Percentiles rank a stretch among this genome's conserved stretches.
These are phyloP conservation scores for Bathynomus jamesi DNA, from an alignment of 1,140 invertebrate species.

Conservation along the genomic window DNA sequence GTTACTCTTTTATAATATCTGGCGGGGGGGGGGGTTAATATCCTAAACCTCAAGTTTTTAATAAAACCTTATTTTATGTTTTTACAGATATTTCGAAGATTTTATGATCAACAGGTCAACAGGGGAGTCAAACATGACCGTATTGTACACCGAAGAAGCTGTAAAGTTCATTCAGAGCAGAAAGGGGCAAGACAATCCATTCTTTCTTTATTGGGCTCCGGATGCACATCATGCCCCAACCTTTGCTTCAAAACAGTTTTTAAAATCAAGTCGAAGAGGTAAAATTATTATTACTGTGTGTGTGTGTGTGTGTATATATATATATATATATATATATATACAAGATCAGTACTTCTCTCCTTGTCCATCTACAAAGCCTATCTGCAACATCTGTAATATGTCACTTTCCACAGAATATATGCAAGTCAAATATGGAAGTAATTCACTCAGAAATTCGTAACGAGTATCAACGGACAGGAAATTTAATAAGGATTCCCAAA, in stretches of 20 bases:
- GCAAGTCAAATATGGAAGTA: too few species aligned
- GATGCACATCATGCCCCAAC: slow-evolving; percentile 5
- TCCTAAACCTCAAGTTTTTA: too few species aligned
- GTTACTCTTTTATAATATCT: too few species aligned
- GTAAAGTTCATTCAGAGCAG: slow-evolving; percentile 42
- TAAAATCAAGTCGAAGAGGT: slow-evolving; percentile 2
- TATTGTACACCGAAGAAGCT: slow-evolving; percentile 45
- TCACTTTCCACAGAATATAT: too few species aligned
- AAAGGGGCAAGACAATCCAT: slow-evolving; percentile 15
- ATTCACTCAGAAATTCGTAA: too few species aligned
- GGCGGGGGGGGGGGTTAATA: too few species aligned
- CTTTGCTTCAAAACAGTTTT: slow-evolving; percentile 3
- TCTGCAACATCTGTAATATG: too few species aligned
- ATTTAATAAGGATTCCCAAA: too few species aligned
- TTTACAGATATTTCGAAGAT: slow-evolving; percentile 46
- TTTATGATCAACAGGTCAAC: slow-evolving; percentile 42
- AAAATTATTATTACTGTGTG: too few species aligned
- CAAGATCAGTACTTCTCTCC: too few species aligned
- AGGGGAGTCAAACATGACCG: slow-evolving; percentile 46
- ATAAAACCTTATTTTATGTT: not conserved
- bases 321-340: not conserved
- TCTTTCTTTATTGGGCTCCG: slow-evolving; percentile 5
- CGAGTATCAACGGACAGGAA: too few species aligned
- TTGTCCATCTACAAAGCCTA: too few species aligned
- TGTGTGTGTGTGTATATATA: not conserved